phyloP scores from a whole-genome alignment of 2,888 invertebrate genomes.

The Clitarchus hookeri region DNA sequence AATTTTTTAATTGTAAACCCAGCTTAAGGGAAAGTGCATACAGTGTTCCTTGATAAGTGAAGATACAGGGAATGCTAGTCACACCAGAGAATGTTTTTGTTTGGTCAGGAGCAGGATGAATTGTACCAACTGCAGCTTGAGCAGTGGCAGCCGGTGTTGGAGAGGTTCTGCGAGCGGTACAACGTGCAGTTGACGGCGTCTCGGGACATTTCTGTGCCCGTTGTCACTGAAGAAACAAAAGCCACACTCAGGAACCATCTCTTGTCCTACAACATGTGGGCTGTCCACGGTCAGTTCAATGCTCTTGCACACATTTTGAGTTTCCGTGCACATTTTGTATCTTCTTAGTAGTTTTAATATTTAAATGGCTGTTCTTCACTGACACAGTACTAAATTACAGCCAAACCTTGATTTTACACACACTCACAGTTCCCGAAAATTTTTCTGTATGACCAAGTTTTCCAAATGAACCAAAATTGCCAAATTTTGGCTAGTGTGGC shows the following conservation, averaged over 20 bases:
- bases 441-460: no score
- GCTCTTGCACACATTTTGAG: no score
- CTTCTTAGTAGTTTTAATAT: no score
- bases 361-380: no score
- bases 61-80: not conserved
- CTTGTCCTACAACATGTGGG: conserved; percentile 78
- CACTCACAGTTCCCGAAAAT: no score
- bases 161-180: conserved; percentile 87
- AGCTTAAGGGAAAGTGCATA: no score
- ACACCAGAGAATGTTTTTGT: not conserved
- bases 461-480: no score
- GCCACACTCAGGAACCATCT: conserved; percentile 74
- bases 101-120: conserved; percentile 53
- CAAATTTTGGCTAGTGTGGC: no score
- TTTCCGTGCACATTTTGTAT: no score
- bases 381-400: no score
- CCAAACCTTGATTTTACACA: no score
- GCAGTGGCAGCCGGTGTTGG: conserved; percentile 88
- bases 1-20: no score
- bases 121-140: conserved; percentile 73
- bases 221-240: conserved; percentile 67
- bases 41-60: not conserved
- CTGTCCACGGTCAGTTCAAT: conserved; percentile 72
- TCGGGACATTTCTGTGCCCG: conserved; percentile 69
- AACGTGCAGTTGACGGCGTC: conserved; percentile 73